Base-by-base conservation (phyloP, 2,797 vertebrate species). In the Diceros bicornis region DNA sequence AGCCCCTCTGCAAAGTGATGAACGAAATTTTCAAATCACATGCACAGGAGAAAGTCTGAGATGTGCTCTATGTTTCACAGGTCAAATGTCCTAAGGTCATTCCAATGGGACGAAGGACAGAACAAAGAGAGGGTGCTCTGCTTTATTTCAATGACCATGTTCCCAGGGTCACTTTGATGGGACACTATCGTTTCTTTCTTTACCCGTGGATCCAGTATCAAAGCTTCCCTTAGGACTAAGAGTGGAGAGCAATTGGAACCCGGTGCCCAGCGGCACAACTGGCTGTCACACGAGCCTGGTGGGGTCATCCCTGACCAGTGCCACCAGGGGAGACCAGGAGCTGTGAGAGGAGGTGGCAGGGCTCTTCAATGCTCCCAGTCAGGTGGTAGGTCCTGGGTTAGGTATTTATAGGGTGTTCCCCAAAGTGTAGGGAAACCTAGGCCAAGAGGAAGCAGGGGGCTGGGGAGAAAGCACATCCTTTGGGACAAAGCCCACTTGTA, bases 281-380 rank as follows among this genome's bases (percentile, higher is more conserved):
- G 7, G 9, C 41, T 1, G 0, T 23, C 21, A 34, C 1, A 5
- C 17, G 23, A 55, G 11, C 23, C 25, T 20, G 16, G 20, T 11
- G 37, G 34, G 61, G 8, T n/a, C 27, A 25, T 34, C 18, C 21
- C 20, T 32, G 29, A 32, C 44, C 7, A n/a, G 55, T 11, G 78
- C 37, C 47, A 21, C 20, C 50, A 21, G 21, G 55, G 2, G 69
- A 20, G 7, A 37, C n/a, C 27, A 12, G 18, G n/a, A 52, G 32
- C 77, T 41, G 27, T 34, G 17, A 21, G 18, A 55, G 12, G 55
- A 74, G 66, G 44, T 50, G 5, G 50, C 47, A 47, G 20, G 52
- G 21, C 29, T 81, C 64, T 52, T 12, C 37, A 27, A 0, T 29
- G 68, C n/a, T 29, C 7, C 57, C 52, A 61, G 78, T 57, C 55